phyloP scores from a whole-genome alignment of 2,113 vertebrate genomes.

The Bungarus multicinctus region DNA sequence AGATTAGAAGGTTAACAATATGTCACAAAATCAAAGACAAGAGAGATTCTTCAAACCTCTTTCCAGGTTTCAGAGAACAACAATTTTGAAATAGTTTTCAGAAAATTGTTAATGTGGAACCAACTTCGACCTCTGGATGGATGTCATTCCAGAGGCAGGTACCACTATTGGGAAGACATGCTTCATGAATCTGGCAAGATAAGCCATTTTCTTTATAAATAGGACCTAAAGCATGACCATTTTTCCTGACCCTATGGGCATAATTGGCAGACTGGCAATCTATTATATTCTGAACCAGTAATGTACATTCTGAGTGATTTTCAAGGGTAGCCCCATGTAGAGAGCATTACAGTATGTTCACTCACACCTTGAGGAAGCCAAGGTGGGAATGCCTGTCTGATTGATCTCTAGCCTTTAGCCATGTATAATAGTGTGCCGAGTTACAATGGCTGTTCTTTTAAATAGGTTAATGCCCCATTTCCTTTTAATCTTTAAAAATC shows the following conservation, averaged over 20 bases:
- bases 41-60: background rate
- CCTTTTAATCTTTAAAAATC: background rate
- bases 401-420: background rate
- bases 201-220: background rate
- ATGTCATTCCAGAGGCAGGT: background rate
- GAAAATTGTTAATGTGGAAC: background rate
- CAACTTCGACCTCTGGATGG: background rate
- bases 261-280: background rate
- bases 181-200: background rate
- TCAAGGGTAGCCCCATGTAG: background rate
- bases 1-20: background rate
- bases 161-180: background rate
- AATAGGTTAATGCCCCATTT: background rate
- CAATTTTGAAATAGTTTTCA: background rate
- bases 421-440: background rate
- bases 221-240: background rate
- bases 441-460: background rate
- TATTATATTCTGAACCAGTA: background rate
- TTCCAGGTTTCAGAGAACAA: background rate
- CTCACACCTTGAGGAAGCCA: background rate
- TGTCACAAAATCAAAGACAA: background rate
- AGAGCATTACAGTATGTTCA: background rate
- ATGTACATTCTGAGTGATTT: background rate
- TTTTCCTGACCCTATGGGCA: background rate
- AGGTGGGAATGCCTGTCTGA: background rate